Evolutionary conservation across 1,140 invertebrate genomes (phyloP).

Genomic region (Oncopodura yosiiana): DNA sequence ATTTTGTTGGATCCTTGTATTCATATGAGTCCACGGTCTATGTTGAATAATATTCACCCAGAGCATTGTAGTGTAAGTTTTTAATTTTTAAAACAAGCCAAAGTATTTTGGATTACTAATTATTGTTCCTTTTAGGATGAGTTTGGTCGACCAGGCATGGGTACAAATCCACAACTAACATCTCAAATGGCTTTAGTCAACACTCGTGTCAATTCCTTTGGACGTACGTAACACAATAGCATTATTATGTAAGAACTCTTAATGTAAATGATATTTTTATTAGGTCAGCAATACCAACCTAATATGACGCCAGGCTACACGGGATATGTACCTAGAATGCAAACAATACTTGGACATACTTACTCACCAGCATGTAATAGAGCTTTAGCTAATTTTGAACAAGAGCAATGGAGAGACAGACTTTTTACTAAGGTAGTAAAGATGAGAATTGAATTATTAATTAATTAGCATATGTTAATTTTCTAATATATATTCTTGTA

Average conservation of each 20-base stretch:
- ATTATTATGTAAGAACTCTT: too few species aligned
- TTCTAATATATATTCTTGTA: conserved; percentile 1
- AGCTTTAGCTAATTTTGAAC: conserved; percentile 32
- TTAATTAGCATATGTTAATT: not conserved
- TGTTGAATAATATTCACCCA: conserved; percentile 31
- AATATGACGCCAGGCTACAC: conserved; percentile 32
- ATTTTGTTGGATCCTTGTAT: conserved; percentile 33
- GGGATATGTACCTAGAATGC: conserved; percentile 28
- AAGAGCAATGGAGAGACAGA: conserved; percentile 34
- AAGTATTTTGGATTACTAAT: not conserved
- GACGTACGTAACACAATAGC: too few species aligned
- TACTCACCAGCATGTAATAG: conserved; percentile 34
- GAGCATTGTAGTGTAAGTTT: conserved; percentile 30
- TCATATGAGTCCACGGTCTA: conserved; percentile 31
- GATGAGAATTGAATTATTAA: not conserved
- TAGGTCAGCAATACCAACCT: conserved; percentile 32
- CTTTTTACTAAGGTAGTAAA: conserved; percentile 29
- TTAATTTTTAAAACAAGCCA: not conserved
- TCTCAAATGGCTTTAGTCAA: conserved; percentile 30
- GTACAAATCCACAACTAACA: conserved; percentile 14
- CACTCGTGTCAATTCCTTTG: conserved; percentile 29
- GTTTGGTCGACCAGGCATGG: conserved; percentile 28
- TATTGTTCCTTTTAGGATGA: conserved; percentile 21
- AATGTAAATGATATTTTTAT: too few species aligned
- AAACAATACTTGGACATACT: conserved; percentile 33